phyloP scores from a whole-genome alignment of 2,888 invertebrate species.

The Agriopis aurantiaria region DNA sequence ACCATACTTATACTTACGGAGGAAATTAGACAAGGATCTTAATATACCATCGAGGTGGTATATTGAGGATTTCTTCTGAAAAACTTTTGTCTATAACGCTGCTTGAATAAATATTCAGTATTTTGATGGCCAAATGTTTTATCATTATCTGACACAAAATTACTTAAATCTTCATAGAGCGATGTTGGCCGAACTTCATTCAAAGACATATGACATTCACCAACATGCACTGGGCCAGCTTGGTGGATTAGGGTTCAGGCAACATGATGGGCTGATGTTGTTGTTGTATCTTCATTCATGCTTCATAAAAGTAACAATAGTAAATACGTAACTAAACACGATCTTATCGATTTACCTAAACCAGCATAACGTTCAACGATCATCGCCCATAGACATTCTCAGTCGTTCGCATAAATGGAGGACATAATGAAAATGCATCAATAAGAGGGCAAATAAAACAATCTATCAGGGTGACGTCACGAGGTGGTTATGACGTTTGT shows the following conservation, averaged over 20 bases:
- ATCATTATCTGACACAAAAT: no score
- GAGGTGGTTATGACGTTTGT: constrained; percentile 79
- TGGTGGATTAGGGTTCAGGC: no score
- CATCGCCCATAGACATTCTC: constrained; percentile 5
- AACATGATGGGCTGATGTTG: no score
- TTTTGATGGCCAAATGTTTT: no score
- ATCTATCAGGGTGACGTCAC: constrained; percentile 70
- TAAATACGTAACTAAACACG: neutral
- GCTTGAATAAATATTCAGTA: no score
- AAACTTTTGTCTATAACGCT: no score
- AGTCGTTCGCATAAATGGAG: constrained; percentile 17
- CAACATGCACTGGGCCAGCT: no score
- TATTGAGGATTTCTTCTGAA: no score
- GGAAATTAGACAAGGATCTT: constrained; percentile 23
- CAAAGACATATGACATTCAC: no score
- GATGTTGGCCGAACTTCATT: no score
- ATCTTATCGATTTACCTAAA: neutral
- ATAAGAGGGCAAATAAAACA: constrained; percentile 57
- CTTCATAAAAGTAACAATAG: neutral
- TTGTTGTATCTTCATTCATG: neutral
- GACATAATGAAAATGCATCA: constrained; percentile 38
- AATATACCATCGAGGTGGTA: no score
- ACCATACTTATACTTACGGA: neutral
- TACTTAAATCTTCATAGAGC: no score
- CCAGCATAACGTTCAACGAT: constrained; percentile 4